A percentile compares a stretch with the other conserved stretches of the same genome.
Conservation (phyloP, 2,888 invertebrate species). For the Pammene fasciana region DNA sequence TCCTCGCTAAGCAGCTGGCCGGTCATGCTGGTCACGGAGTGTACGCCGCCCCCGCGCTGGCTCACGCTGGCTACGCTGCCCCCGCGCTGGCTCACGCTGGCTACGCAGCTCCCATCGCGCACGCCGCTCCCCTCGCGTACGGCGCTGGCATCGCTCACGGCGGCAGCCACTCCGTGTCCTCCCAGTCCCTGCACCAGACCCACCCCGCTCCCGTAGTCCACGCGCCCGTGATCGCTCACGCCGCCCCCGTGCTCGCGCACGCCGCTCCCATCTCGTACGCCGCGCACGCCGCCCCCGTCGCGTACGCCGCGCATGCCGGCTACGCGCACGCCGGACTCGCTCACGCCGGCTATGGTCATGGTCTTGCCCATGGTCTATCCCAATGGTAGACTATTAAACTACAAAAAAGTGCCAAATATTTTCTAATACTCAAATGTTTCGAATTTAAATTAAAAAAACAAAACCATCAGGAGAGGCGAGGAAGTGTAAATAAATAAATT, state of each 20-base stretch:
- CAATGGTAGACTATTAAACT: constrained; percentile 43
- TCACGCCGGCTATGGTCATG: constrained; percentile 15
- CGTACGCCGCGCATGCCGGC: constrained; percentile 21
- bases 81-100: constrained; percentile 43
- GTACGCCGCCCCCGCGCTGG: constrained; percentile 46
- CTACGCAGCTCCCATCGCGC: constrained; percentile 44
- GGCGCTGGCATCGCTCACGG: constrained; percentile 33
- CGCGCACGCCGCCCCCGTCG: constrained; percentile 23
- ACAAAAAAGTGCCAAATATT: constrained; percentile 40
- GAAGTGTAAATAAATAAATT: constrained; percentile 44
- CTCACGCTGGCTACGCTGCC: constrained; percentile 47
- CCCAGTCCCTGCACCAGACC: constrained; percentile 26
- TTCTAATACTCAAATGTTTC: constrained; percentile 40
- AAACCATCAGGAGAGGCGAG: constrained; percentile 41
- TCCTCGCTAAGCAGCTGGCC: constrained; percentile 74
- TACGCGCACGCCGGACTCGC: constrained; percentile 19
- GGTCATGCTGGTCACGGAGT: constrained; percentile 61
- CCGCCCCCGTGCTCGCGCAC: constrained; percentile 34
- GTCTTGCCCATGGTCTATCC: constrained; percentile 22
- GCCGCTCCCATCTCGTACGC: constrained; percentile 19
- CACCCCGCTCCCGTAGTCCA: constrained; percentile 40
- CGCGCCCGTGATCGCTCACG: constrained; percentile 44
- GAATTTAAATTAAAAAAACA: constrained; percentile 33
- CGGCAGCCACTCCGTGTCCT: constrained; percentile 15
- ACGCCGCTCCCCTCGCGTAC: constrained; percentile 29